Percentiles rank a stretch among this genome's conserved stretches.
phyloP scores from a whole-genome alignment of 2,797 vertebrate genomes.

The Premnoplex brunnescens region DNA sequence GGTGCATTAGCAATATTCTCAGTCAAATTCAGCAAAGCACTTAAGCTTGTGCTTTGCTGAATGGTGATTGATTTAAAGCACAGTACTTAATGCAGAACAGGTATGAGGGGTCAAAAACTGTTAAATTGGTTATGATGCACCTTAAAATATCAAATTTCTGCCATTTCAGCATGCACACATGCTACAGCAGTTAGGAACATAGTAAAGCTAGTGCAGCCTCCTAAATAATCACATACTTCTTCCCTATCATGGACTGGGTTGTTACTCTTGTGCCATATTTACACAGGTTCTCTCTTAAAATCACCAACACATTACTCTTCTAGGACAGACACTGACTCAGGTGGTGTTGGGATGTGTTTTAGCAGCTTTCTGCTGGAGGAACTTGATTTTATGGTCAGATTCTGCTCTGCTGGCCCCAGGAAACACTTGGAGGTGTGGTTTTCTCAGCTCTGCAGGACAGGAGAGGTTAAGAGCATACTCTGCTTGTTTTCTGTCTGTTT shows the following conservation, averaged over 20 bases:
- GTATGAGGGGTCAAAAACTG: constrained; percentile 8
- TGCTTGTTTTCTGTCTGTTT: background rate
- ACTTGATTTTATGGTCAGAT: background rate
- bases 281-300: background rate
- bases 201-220: background rate
- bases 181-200: background rate
- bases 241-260: background rate
- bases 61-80: background rate
- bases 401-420: background rate
- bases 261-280: background rate
- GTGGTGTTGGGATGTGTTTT: background rate
- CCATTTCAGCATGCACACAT: background rate
- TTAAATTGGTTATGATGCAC: constrained; percentile 7
- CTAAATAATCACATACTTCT: background rate
- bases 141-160: constrained; percentile 44
- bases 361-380: background rate
- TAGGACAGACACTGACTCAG: background rate
- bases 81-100: background rate
- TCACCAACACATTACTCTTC: background rate
- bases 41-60: constrained; percentile 31
- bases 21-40: background rate
- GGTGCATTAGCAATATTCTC: constrained; percentile 25
- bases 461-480: background rate
- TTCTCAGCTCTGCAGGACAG: background rate
- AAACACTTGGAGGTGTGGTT: background rate